Conservation (phyloP, 2,888 invertebrate species). For the Xestia sexstrigata region DNA sequence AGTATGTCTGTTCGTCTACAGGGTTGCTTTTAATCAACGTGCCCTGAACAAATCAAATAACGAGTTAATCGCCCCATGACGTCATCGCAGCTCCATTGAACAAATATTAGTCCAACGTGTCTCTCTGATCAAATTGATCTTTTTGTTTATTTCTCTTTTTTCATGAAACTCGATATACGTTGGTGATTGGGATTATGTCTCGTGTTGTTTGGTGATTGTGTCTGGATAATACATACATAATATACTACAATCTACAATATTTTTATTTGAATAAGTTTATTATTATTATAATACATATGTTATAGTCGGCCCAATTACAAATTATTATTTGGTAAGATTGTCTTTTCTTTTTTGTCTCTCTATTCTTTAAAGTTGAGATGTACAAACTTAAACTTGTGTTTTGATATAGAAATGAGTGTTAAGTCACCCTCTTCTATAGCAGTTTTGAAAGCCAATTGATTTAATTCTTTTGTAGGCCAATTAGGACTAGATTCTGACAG, state of each 20-base stretch:
- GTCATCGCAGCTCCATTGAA: slow-evolving; percentile 34
- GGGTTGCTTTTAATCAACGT: slow-evolving; percentile 55
- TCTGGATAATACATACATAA: neutral
- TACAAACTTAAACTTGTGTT: too few relatives aligned
- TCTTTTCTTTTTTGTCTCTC: too few relatives aligned
- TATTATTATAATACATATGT: neutral
- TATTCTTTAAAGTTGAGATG: too few relatives aligned
- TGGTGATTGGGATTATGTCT: slow-evolving; percentile 7
- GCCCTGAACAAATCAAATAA: slow-evolving; percentile 46
- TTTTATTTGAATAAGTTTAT: too few relatives aligned
- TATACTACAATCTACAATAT: too few relatives aligned
- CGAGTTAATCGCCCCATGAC: slow-evolving; percentile 48
- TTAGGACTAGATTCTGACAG: neutral
- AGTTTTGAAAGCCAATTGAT: neutral
- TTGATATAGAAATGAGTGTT: too few relatives aligned
- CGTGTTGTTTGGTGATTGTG: neutral
- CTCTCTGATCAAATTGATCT: slow-evolving; percentile 42
- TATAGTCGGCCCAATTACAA: too few relatives aligned
- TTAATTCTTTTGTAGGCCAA: neutral
- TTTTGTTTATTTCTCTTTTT: slow-evolving; percentile 36
- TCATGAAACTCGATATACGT: slow-evolving; percentile 19
- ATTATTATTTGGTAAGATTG: too few relatives aligned
- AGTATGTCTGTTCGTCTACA: slow-evolving; percentile 10
- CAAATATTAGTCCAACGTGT: slow-evolving; percentile 60
- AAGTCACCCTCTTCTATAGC: neutral